A percentile compares a stretch with the other conserved stretches of the same genome.
phyloP scores from a whole-genome alignment of 2,888 invertebrate species.

The Aporophyla nigra region DNA sequence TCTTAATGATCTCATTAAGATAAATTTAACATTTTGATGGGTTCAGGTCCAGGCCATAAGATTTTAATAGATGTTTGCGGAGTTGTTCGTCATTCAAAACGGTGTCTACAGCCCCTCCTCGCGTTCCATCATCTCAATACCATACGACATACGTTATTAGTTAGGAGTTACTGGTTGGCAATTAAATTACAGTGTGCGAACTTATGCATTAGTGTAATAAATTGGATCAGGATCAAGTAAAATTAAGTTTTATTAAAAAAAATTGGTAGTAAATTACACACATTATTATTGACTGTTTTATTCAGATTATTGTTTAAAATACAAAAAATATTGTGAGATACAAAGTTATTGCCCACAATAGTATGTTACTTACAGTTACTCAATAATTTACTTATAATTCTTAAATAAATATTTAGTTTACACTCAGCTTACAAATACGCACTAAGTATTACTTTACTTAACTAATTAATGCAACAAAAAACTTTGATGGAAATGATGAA shows the following conservation, averaged over 20 bases:
- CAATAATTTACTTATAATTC: background rate
- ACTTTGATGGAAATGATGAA: slow-evolving; percentile 38
- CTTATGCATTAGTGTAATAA: background rate
- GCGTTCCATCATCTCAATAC: too few species aligned
- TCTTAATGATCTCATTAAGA: too few species aligned
- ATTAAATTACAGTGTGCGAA: background rate
- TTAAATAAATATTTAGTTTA: background rate
- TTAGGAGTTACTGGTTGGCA: background rate
- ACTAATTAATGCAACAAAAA: slow-evolving; percentile 1
- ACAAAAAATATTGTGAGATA: background rate
- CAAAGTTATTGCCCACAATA: background rate
- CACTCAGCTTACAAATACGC: slow-evolving; percentile 7
- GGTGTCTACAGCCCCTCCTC: too few species aligned
- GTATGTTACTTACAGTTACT: background rate
- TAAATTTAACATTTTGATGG: too few species aligned
- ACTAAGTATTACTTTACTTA: background rate
- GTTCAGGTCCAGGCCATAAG: too few species aligned
- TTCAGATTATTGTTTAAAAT: background rate
- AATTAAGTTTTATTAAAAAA: background rate
- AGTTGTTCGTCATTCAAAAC: too few species aligned
- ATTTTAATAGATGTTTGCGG: too few species aligned
- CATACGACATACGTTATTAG: too few species aligned
- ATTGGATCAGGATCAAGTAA: background rate
- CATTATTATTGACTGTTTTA: background rate
- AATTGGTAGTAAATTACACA: background rate